A percentile compares a stretch with the other conserved stretches of the same genome.
Conservation (phyloP, 2,888 invertebrate genomes). For the Cerastis rubricosa region DNA sequence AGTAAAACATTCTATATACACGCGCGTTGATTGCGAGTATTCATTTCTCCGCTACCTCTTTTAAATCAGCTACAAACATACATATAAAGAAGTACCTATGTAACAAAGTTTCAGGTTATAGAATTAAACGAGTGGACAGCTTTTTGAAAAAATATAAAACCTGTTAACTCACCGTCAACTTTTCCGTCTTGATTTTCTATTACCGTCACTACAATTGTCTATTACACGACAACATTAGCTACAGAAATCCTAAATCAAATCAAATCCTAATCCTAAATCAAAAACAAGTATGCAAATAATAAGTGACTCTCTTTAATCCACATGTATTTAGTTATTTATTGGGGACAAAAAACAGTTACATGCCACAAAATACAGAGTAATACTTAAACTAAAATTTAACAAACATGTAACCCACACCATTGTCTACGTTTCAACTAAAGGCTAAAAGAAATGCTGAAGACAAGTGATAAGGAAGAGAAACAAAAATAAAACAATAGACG, state of each 20-base stretch:
- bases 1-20: neutral
- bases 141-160: neutral
- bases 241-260: neutral
- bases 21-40: conserved; percentile 27
- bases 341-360: too few species aligned
- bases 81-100: neutral
- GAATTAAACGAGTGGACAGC: neutral
- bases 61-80: neutral
- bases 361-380: too few species aligned
- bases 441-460: too few species aligned
- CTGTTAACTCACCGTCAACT: neutral
- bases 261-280: neutral
- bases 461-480: too few species aligned
- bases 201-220: neutral
- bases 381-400: too few species aligned
- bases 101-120: neutral
- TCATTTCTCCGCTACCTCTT: conserved; percentile 3
- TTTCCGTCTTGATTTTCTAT: neutral
- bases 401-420: too few species aligned
- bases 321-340: too few species aligned
- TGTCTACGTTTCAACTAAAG: too few species aligned
- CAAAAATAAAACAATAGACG: too few species aligned
- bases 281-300: neutral
- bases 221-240: neutral
- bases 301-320: neutral